Conservation (phyloP, 2,888 invertebrate species). For the Tiphia femorata region DNA sequence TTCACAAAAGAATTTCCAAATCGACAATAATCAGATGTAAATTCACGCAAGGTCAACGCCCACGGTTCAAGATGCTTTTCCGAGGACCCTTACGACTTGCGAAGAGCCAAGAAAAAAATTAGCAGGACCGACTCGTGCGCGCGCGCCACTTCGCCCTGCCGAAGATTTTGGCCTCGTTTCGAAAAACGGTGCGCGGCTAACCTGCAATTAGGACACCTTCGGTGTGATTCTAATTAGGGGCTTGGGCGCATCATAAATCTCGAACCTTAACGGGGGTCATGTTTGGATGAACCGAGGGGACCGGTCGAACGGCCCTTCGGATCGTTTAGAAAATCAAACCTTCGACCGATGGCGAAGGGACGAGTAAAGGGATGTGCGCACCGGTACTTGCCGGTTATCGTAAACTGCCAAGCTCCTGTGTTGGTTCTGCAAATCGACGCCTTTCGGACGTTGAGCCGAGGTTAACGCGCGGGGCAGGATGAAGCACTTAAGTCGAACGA, state of each 20-base stretch:
- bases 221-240: constrained; percentile 62
- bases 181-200: constrained; percentile 24
- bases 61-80: constrained; percentile 25
- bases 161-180: constrained; percentile 13
- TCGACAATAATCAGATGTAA: constrained; percentile 31
- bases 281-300: constrained; percentile 45
- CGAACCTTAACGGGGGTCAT: constrained; percentile 47
- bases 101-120: constrained; percentile 28
- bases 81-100: constrained; percentile 9
- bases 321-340: constrained; percentile 39
- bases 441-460: background rate
- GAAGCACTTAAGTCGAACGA: too few species aligned
- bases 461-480: too few species aligned
- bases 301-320: constrained; percentile 14
- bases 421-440: background rate
- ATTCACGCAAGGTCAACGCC: constrained; percentile 23
- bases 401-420: background rate
- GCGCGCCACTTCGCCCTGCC: too few species aligned
- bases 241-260: constrained; percentile 51
- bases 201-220: constrained; percentile 65
- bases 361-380: too few species aligned
- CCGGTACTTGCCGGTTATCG: too few species aligned
- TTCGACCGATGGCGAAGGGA: constrained; percentile 1
- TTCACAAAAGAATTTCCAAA: background rate
- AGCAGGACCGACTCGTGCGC: too few species aligned